These are phyloP conservation scores for Thymelicus acteon DNA, from an alignment of 2,888 invertebrate species.

Conservation along the genomic window DNA sequence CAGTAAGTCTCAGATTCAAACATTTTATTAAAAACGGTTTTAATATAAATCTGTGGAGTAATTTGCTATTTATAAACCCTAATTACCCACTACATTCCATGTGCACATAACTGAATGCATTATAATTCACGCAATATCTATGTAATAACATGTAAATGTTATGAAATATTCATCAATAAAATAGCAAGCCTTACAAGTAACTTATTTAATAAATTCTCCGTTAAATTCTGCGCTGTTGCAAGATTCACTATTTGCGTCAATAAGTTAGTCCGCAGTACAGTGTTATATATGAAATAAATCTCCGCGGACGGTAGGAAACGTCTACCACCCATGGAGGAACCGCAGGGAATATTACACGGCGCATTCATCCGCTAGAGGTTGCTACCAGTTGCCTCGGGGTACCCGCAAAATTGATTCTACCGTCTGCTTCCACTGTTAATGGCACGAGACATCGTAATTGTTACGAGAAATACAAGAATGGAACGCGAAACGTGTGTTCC, in stretches of 20 bases:
- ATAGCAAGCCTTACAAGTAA: background rate
- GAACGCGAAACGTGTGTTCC: conserved; percentile 15
- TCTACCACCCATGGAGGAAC: conserved; percentile 47
- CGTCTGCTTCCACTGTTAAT: conserved; percentile 53
- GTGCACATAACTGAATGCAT: no score
- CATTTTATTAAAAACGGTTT: no score
- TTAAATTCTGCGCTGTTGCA: conserved; percentile 10
- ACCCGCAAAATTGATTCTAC: conserved; percentile 35
- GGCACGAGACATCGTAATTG: conserved; percentile 53
- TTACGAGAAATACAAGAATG: conserved; percentile 48
- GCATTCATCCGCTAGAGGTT: conserved; percentile 37
- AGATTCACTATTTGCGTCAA: background rate
- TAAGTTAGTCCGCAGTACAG: conserved; percentile 29
- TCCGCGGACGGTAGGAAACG: conserved; percentile 37
- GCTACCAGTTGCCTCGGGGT: conserved; percentile 30
- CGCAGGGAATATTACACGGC: conserved; percentile 39
- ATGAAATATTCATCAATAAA: background rate
- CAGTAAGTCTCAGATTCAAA: no score
- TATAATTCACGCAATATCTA: no score
- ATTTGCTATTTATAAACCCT: no score
- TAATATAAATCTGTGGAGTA: no score
- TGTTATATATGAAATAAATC: conserved; percentile 27
- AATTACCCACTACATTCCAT: no score
- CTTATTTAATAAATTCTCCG: background rate
- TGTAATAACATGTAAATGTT: no score